These are phyloP conservation scores for Sylvicola fuscatus DNA, from an alignment of 2,888 invertebrate genomes.

Conservation along the genomic window DNA sequence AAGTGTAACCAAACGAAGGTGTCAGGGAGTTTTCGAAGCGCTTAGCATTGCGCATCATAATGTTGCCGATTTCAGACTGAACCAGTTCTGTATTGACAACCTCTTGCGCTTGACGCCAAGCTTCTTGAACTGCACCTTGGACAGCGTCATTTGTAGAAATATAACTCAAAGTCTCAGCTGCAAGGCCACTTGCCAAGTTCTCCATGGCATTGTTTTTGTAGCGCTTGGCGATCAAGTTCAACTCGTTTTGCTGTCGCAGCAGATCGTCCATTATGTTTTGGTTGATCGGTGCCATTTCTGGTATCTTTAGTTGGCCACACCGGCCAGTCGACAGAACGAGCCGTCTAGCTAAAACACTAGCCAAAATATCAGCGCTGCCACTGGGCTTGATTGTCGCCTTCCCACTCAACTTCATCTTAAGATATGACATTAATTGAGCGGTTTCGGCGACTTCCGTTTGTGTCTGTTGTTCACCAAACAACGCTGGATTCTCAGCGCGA, in stretches of 20 bases:
- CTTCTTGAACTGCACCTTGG: conserved; percentile 48
- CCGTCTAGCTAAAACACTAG: conserved; percentile 53
- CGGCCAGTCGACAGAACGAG: conserved; percentile 27
- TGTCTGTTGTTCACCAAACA: conserved; percentile 37
- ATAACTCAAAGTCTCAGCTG: conserved; percentile 44
- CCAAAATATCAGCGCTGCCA: conserved; percentile 44
- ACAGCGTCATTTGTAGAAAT: conserved; percentile 31
- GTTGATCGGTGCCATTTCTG: conserved; percentile 30
- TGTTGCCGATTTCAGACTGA: conserved; percentile 55
- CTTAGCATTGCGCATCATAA: conserved; percentile 46
- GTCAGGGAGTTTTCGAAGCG: conserved; percentile 41
- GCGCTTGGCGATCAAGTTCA: conserved; percentile 35
- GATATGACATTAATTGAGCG: conserved; percentile 49
- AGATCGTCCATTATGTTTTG: conserved; percentile 22
- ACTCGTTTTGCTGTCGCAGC: conserved; percentile 34
- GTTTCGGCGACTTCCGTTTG: conserved; percentile 54
- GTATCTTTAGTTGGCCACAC: conserved; percentile 21
- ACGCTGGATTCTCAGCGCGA: conserved; percentile 32
- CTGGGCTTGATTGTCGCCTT: conserved; percentile 25
- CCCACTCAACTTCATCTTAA: conserved; percentile 44
- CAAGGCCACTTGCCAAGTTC: conserved; percentile 47
- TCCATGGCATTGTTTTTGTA: conserved; percentile 49
- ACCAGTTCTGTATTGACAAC: conserved; percentile 53
- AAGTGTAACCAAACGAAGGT: conserved; percentile 33
- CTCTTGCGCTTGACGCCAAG: conserved; percentile 55